Evolutionary conservation across 2,113 vertebrate genomes (phyloP).

Genomic region (Calidris pugnax): DNA sequence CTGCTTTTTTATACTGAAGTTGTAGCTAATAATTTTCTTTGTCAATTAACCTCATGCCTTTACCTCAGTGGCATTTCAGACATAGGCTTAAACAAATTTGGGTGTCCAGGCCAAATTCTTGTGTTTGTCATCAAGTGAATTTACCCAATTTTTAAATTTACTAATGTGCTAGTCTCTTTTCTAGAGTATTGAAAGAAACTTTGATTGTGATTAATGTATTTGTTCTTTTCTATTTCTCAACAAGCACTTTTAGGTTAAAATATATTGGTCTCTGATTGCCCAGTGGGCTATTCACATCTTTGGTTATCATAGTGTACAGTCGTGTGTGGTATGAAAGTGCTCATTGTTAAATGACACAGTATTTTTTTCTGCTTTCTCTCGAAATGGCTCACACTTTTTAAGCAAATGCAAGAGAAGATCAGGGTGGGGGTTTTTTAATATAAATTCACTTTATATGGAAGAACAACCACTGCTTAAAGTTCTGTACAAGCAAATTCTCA

Average conservation of each 20-base stretch:
- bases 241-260: not conserved
- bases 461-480: not conserved
- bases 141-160: not conserved
- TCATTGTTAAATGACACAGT: not conserved
- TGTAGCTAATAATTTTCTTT: not conserved
- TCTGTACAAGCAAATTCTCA: not conserved
- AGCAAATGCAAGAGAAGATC: not conserved
- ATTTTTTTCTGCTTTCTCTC: not conserved
- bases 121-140: not conserved
- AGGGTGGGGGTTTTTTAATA: accelerated
- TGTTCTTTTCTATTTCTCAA: not conserved
- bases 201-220: not conserved
- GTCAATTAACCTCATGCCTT: not conserved
- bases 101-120: not conserved
- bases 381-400: not conserved
- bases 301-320: not conserved
- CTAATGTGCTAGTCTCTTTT: not conserved
- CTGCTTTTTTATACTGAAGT: not conserved
- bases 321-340: not conserved
- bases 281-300: not conserved
- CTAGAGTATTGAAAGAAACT: not conserved
- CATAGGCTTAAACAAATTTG: not conserved
- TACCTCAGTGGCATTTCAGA: not conserved
- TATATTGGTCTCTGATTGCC: not conserved
- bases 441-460: not conserved